Evolutionary conservation across 2,113 vertebrate genomes (phyloP).

Genomic region (Dipodomys spectabilis): DNA sequence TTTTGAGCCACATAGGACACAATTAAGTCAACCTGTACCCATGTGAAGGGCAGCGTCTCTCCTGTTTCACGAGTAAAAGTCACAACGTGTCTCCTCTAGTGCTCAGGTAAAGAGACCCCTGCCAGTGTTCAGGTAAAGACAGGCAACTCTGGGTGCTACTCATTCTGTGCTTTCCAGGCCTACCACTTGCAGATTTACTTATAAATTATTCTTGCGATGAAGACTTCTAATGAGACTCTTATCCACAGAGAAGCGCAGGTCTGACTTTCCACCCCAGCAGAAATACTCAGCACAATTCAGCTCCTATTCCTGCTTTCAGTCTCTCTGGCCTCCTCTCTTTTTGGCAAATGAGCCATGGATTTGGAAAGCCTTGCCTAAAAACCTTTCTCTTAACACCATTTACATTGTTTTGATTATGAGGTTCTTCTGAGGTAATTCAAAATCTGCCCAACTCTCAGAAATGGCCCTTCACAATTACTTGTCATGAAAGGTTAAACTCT

Average conservation of each 20-base stretch:
- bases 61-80: neutral
- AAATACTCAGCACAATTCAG: neutral
- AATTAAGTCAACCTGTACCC: neutral
- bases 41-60: neutral
- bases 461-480: constrained; percentile 2
- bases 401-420: neutral
- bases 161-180: rapidly evolving
- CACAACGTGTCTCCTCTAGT: neutral
- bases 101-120: neutral
- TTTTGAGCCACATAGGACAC: neutral
- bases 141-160: neutral
- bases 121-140: neutral
- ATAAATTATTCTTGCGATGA: neutral
- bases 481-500: constrained; percentile 32
- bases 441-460: neutral
- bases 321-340: neutral
- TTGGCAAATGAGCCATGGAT: neutral
- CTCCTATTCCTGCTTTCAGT: neutral
- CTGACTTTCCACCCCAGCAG: neutral
- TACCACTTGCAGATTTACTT: neutral
- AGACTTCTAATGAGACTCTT: neutral
- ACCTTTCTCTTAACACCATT: neutral
- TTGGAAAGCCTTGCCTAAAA: neutral
- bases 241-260: neutral
- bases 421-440: neutral